Percentiles rank a stretch among this genome's conserved stretches.
These are phyloP conservation scores for Caenorhabditis panamensis DNA, from an alignment of 2,888 invertebrate genomes.

Conservation along the genomic window DNA sequence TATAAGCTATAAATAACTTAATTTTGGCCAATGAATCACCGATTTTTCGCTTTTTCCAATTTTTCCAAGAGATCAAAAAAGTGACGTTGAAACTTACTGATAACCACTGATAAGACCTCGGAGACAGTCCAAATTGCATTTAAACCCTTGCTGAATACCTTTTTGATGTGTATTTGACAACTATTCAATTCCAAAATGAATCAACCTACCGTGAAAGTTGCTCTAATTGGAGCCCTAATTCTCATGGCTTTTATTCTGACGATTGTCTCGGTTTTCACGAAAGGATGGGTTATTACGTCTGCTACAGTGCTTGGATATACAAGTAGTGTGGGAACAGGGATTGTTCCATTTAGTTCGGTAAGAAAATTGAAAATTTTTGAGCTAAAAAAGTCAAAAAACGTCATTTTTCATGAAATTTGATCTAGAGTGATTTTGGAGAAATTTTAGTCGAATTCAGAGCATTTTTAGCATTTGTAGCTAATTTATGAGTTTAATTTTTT, in stretches of 20 bases:
- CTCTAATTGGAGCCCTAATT: conserved; percentile 22
- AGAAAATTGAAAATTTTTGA: too few relatives aligned
- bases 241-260: conserved; percentile 13
- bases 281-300: conserved; percentile 2
- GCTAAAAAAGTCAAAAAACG: too few relatives aligned
- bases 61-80: too few relatives aligned
- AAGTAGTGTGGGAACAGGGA: neutral
- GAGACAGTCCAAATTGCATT: neutral
- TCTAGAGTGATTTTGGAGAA: neutral
- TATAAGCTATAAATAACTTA: too few relatives aligned
- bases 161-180: neutral
- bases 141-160: too few relatives aligned
- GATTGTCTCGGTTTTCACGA: conserved; percentile 11
- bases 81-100: too few relatives aligned
- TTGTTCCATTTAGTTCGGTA: conserved; percentile 24
- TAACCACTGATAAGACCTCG: neutral
- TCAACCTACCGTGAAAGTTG: conserved; percentile 31
- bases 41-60: too few relatives aligned
- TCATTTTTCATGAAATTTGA: neutral
- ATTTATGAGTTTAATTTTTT: too few relatives aligned
- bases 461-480: too few relatives aligned
- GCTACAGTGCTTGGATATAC: neutral
- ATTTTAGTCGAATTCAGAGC: too few relatives aligned
- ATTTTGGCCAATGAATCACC: too few relatives aligned
- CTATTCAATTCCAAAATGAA: neutral